Conservation (phyloP, 2,113 vertebrate genomes). For the Odontesthes bonariensis region DNA sequence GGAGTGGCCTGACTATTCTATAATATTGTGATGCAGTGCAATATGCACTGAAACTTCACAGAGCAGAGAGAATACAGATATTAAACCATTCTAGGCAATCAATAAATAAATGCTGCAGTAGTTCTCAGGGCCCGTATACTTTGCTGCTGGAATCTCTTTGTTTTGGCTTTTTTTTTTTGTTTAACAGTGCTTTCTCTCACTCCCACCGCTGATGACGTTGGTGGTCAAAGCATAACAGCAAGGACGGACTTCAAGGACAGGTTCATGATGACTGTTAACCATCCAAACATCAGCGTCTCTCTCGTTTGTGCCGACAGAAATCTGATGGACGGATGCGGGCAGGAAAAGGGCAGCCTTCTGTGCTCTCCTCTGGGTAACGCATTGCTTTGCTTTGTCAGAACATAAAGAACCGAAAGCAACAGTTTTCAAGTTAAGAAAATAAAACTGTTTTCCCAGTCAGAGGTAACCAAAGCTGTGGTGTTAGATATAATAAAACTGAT, state of each 20-base stretch:
- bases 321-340: slow-evolving; percentile 30
- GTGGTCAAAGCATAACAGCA: slow-evolving; percentile 31
- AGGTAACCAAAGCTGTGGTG: not conserved
- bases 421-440: slow-evolving; percentile 1
- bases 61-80: slow-evolving; percentile 56
- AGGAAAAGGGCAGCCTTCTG: slow-evolving; percentile 2
- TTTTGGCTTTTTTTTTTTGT: slow-evolving; percentile 22
- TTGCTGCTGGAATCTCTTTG: not conserved
- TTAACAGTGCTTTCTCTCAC: slow-evolving; percentile 23
- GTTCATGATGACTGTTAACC: slow-evolving; percentile 45
- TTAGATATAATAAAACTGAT: slow-evolving; percentile 1
- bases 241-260: slow-evolving; percentile 40
- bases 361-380: slow-evolving; percentile 2
- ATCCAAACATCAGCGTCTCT: slow-evolving; percentile 44
- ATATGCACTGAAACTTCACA: slow-evolving; percentile 29
- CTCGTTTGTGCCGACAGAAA: slow-evolving; percentile 31
- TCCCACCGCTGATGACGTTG: slow-evolving; percentile 21
- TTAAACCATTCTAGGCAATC: slow-evolving; percentile 52
- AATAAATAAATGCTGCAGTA: slow-evolving; percentile 36
- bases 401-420: slow-evolving; percentile 17
- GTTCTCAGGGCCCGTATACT: slow-evolving; percentile 21
- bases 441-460: not conserved
- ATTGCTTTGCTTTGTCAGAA: slow-evolving; percentile 16
- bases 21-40: slow-evolving; percentile 62
- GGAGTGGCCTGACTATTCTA: slow-evolving; percentile 42